Conservation (phyloP, 2,797 vertebrate genomes). For the Aselliscus stoliczkanus region DNA sequence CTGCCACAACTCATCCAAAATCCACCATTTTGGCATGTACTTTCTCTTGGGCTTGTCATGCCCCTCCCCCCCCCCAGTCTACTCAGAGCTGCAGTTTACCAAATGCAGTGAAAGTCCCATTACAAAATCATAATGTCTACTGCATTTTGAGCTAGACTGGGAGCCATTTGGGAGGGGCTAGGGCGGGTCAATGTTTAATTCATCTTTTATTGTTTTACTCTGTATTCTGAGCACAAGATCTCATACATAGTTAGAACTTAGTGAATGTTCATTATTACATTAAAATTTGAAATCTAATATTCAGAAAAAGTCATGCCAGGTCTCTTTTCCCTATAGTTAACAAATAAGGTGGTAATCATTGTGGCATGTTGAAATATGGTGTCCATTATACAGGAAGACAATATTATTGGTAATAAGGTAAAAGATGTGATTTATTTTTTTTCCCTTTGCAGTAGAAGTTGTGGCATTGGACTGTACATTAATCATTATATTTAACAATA, state of each 20-base stretch:
- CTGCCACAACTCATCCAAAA: neutral
- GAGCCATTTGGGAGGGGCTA: neutral
- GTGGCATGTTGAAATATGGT: neutral
- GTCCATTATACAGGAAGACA: neutral
- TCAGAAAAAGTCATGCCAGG: neutral
- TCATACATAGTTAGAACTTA: neutral
- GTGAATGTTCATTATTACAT: neutral
- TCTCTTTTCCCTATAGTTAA: neutral
- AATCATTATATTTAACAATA: neutral
- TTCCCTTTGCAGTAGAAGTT: neutral
- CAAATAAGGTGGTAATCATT: neutral
- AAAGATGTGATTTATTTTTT: neutral
- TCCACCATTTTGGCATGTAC: neutral
- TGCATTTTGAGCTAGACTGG: neutral
- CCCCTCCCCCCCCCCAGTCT: rapidly evolving
- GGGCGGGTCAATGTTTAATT: neutral
- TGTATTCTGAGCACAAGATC: neutral
- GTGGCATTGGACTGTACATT: neutral
- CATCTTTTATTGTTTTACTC: neutral
- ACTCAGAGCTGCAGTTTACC: neutral
- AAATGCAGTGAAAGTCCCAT: neutral
- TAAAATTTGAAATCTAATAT: neutral
- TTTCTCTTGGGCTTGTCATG: neutral
- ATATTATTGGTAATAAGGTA: neutral
- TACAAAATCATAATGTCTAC: neutral